Evolutionary conservation across 1,140 invertebrate genomes (phyloP).

Genomic region (Pentalonia nigronervosa): DNA sequence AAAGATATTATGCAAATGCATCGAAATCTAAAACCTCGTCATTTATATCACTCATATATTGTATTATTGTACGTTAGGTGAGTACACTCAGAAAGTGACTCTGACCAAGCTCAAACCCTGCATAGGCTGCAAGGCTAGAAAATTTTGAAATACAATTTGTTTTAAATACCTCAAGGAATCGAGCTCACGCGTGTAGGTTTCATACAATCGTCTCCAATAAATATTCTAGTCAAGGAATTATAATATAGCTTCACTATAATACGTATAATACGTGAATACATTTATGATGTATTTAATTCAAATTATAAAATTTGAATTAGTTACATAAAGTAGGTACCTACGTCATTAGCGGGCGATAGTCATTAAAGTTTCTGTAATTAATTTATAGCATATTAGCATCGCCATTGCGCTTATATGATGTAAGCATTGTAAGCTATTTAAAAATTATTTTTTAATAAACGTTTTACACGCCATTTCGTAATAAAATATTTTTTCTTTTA

Average conservation of each 20-base stretch:
- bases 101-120: background rate
- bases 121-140: background rate
- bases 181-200: background rate
- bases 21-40: too few species aligned
- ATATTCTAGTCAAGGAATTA: background rate
- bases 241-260: background rate
- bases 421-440: background rate
- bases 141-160: background rate
- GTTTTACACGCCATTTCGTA: background rate
- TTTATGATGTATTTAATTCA: background rate
- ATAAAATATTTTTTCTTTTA: background rate
- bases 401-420: background rate
- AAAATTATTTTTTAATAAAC: background rate
- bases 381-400: background rate
- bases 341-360: background rate
- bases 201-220: background rate
- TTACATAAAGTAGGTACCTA: background rate
- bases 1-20: too few species aligned
- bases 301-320: background rate
- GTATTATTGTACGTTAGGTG: too few species aligned
- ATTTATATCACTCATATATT: too few species aligned
- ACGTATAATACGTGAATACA: background rate
- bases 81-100: background rate
- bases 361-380: background rate
- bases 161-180: background rate